These are phyloP conservation scores for Bombus soroeensis DNA, from an alignment of 1,140 invertebrate species.

Conservation along the genomic window DNA sequence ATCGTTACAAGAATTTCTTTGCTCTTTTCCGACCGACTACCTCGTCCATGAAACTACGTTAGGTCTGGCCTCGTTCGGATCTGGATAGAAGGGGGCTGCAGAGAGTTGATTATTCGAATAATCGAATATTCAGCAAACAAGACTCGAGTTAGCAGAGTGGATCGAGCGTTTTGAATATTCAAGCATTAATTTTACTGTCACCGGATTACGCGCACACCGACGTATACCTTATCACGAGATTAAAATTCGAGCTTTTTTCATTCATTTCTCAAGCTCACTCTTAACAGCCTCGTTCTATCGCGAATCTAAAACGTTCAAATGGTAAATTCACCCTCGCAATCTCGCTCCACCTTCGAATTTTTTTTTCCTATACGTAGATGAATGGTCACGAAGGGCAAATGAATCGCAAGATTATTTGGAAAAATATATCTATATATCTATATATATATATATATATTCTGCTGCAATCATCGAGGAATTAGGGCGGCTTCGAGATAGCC, in stretches of 20 bases:
- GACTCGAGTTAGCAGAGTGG: slow-evolving; percentile 5
- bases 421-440: neutral
- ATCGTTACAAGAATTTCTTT: neutral
- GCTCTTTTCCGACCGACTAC: no score
- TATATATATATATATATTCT: neutral
- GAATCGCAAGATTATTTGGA: neutral
- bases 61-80: neutral
- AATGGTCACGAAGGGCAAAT: neutral
- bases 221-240: neutral
- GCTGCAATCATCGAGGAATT: slow-evolving; percentile 20
- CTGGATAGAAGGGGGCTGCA: no score
- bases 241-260: neutral
- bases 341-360: neutral
- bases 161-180: slow-evolving; percentile 32
- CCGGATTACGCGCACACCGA: neutral
- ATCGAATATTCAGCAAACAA: slow-evolving; percentile 33
- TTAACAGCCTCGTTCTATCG: no score
- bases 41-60: no score
- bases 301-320: neutral
- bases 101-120: slow-evolving; percentile 11
- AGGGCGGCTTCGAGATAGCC: slow-evolving; percentile 13
- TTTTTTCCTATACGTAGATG: neutral
- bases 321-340: neutral
- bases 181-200: slow-evolving; percentile 13
- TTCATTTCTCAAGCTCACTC: neutral